Evolutionary conservation across 2,797 vertebrate species (phyloP).

Genomic region (Cryptoprocta ferox): DNA sequence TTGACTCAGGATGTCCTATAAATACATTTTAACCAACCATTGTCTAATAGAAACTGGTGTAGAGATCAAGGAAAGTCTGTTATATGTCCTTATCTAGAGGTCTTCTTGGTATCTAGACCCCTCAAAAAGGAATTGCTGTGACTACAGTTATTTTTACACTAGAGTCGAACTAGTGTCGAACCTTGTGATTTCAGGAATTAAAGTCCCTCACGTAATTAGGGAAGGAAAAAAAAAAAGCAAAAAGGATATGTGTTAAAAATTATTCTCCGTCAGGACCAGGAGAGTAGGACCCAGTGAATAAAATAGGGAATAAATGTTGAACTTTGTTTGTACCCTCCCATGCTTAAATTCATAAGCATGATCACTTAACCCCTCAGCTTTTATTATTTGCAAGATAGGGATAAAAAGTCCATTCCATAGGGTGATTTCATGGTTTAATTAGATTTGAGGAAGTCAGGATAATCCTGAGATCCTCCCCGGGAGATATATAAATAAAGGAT

Average conservation of each 20-base stretch:
- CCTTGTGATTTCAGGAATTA: neutral
- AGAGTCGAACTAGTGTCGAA: neutral
- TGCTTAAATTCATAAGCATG: neutral
- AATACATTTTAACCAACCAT: constrained; percentile 44
- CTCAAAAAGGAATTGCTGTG: neutral
- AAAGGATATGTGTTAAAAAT: neutral
- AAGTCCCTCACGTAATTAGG: neutral
- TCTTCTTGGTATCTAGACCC: neutral
- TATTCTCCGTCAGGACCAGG: neutral
- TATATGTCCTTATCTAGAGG: constrained; percentile 1
- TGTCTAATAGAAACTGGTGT: neutral
- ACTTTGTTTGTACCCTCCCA: neutral
- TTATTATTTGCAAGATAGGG: neutral
- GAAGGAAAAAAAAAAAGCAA: neutral
- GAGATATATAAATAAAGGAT: neutral
- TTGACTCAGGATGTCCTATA: neutral
- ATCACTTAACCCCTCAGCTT: neutral
- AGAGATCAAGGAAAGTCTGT: constrained; percentile 30
- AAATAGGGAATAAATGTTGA: neutral
- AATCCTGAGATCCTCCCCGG: neutral
- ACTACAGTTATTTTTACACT: neutral
- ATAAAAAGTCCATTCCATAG: neutral
- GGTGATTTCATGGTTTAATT: neutral
- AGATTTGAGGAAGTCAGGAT: constrained; percentile 20
- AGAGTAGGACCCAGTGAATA: neutral